These are phyloP conservation scores for Pseudomyrmex cubaensis DNA, from an alignment of 1,140 invertebrate genomes.

Conservation along the genomic window DNA sequence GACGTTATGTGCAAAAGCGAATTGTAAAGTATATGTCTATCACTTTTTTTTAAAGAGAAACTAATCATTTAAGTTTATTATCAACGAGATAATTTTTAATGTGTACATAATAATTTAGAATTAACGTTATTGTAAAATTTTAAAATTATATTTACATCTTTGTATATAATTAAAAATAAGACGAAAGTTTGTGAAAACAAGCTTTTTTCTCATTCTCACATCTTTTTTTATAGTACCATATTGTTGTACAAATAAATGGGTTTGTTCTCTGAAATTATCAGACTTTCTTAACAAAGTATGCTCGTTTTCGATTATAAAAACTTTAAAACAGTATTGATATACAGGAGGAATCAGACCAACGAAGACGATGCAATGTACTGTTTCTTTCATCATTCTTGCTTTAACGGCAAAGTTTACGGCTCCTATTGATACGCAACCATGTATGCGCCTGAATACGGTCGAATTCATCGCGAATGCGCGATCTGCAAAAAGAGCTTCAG, in stretches of 20 bases:
- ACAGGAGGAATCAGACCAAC: constrained; percentile 6
- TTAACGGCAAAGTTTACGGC: constrained; percentile 21
- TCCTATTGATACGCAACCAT: constrained; percentile 33
- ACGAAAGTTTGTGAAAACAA: too few relatives aligned
- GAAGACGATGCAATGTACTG: constrained; percentile 33
- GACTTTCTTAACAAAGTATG: not conserved
- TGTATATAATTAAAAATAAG: too few relatives aligned
- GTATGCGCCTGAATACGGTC: constrained; percentile 23
- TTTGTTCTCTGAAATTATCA: not conserved
- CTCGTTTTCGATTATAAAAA: not conserved
- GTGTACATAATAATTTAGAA: too few relatives aligned
- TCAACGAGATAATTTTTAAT: not conserved
- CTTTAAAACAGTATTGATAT: constrained; percentile 33
- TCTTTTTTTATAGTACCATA: not conserved
- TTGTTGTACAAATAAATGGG: not conserved
- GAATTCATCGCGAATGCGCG: constrained; percentile 25
- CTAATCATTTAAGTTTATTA: too few relatives aligned
- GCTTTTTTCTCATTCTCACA: too few relatives aligned
- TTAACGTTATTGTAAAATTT: too few relatives aligned
- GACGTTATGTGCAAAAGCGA: constrained; percentile 4
- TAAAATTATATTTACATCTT: too few relatives aligned
- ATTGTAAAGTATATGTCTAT: constrained; percentile 9
- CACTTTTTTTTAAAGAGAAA: not conserved
- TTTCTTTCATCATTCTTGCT: constrained; percentile 11
- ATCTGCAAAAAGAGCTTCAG: constrained; percentile 4